These are phyloP conservation scores for Phataginus tricuspis DNA, from an alignment of 2,797 vertebrate species.

Conservation along the genomic window DNA sequence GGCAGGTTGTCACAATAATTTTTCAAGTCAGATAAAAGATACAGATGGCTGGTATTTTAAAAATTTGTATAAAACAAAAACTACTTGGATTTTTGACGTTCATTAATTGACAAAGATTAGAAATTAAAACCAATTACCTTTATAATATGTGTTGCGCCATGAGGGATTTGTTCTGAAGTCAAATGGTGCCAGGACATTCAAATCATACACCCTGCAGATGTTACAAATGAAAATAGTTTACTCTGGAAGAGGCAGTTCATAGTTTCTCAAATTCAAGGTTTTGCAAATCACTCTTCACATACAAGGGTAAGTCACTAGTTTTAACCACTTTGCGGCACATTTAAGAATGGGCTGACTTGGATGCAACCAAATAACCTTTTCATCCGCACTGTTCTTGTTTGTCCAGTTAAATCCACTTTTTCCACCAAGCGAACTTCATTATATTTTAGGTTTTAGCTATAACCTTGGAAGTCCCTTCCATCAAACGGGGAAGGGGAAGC, in stretches of 20 bases:
- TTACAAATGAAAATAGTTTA: conserved; percentile 55
- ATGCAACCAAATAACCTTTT: not conserved
- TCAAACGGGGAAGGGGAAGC: not conserved
- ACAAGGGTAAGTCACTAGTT: not conserved
- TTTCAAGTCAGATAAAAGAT: conserved; percentile 23
- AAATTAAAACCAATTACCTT: conserved; percentile 87
- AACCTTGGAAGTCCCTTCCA: not conserved
- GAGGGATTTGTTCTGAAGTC: conserved; percentile 94
- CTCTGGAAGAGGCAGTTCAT: not conserved
- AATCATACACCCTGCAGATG: conserved; percentile 89
- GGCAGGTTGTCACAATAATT: not conserved
- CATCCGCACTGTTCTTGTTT: not conserved
- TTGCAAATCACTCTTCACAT: not conserved
- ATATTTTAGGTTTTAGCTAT: not conserved
- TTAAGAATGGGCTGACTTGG: not conserved
- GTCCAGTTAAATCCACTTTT: not conserved
- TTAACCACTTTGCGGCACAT: not conserved
- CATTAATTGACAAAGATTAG: conserved; percentile 6
- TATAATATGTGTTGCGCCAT: conserved; percentile 92
- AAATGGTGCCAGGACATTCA: conserved; percentile 92
- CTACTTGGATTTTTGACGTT: conserved; percentile 24
- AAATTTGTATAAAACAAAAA: not conserved
- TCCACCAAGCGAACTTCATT: not conserved
- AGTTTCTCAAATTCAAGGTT: not conserved
- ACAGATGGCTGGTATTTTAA: not conserved